Base-by-base conservation (phyloP, 2,797 vertebrate species). In the Rhincodon typus region DNA sequence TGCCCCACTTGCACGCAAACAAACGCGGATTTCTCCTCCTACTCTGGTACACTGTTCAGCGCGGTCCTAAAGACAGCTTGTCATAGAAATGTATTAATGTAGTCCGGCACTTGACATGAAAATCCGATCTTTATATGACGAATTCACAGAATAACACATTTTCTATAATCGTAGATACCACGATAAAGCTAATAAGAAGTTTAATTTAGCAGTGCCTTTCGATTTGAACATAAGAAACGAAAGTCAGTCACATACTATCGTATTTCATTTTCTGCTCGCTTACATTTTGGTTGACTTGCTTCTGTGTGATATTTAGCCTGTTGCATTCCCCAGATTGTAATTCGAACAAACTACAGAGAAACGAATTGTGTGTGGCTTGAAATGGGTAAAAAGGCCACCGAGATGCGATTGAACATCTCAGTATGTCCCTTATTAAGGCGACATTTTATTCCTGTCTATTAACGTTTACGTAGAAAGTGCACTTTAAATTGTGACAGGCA, bases 1-100 rank as follows among this genome's bases (percentile, higher is more conserved):
- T 97, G 97, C 97, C 97, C 96, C 96, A 97, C 97, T 98, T 97
- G 98, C 98, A 98, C 97, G 97, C 98, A 98, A 97, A 96, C 94
- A 77, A 34, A 74, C 94, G 46, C 97, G 96, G 97, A 95, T 95
- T 96, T 97, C 97, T 97, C 97, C 97, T 97, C 96, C 97, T 96
- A 97, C 96, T 96, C 96, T 97, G 97, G 97, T 96, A 96, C 97
- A 97, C 53, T 21, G 97, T 97, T 96, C 97, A 96, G 96, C 82
- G 95, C 96, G 96, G 96, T 98, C 97, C 97, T 96, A 96, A 97
- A 91, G 96, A 96, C 97, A 34, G n/a, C 62, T 23, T 3, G 69
- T 1, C 8, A 0, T 6, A 6, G 8, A 4, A 5, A 74, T 13
- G 1, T 69, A 27, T 34, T 17, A 67, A 6, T 67, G 19, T 38